Conservation (phyloP, 1,140 invertebrate genomes). For the Amphibalanus amphitrite region DNA sequence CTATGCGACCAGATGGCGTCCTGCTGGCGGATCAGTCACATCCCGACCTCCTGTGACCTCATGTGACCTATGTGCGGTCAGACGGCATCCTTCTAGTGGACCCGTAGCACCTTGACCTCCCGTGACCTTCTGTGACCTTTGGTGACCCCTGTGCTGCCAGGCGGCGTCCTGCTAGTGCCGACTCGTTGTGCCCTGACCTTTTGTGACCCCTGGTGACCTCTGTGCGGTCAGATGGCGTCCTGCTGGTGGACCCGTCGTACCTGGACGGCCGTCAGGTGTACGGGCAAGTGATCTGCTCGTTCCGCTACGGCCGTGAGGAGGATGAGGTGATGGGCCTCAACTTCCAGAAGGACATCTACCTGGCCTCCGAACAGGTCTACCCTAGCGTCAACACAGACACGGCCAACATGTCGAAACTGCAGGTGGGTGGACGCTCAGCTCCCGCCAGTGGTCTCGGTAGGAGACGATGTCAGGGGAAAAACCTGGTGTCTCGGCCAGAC, state of each 20-base stretch:
- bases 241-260: slow-evolving; percentile 71
- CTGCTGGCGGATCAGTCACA: too few relatives aligned
- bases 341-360: slow-evolving; percentile 77
- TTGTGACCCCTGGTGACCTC: too few relatives aligned
- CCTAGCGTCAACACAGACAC: slow-evolving; percentile 29
- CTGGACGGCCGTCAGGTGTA: slow-evolving; percentile 49
- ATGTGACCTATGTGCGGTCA: too few relatives aligned
- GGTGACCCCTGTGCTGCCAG: too few relatives aligned
- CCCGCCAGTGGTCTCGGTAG: too few relatives aligned
- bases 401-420: slow-evolving; percentile 42
- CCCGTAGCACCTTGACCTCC: too few relatives aligned
- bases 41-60: neutral
- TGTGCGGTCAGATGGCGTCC: slow-evolving; percentile 48
- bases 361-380: slow-evolving; percentile 67
- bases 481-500: too few relatives aligned
- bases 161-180: too few relatives aligned
- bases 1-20: too few relatives aligned
- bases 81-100: slow-evolving; percentile 74
- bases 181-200: neutral
- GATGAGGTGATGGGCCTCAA: slow-evolving; percentile 83
- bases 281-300: slow-evolving; percentile 41
- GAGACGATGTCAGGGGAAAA: too few relatives aligned
- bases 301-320: slow-evolving; percentile 69
- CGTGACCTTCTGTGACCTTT: too few relatives aligned
- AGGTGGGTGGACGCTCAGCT: slow-evolving; percentile 42